Evolutionary conservation across 2,113 vertebrate species (phyloP).

Genomic region (Gavia stellata): DNA sequence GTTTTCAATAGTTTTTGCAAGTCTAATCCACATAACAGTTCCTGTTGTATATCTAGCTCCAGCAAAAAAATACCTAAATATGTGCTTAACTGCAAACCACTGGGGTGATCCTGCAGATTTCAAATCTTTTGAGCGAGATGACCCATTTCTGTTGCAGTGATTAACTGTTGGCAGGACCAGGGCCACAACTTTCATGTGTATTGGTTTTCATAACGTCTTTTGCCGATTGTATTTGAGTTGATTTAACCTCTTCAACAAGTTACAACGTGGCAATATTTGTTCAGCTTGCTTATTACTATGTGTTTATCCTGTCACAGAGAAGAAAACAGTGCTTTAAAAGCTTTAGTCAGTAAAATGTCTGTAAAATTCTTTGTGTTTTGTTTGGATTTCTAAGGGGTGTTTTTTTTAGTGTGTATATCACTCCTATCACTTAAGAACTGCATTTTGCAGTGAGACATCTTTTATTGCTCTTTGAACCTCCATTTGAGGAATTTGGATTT

Average conservation of each 20-base stretch:
- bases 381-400: background rate
- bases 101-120: background rate
- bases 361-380: background rate
- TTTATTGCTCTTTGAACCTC: background rate
- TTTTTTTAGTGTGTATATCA: background rate
- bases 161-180: background rate
- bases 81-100: background rate
- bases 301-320: background rate
- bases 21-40: background rate
- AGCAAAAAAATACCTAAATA: background rate
- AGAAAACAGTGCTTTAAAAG: background rate
- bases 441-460: background rate
- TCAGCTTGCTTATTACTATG: background rate
- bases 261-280: background rate
- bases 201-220: background rate
- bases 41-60: background rate
- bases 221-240: background rate
- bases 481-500: background rate
- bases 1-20: background rate
- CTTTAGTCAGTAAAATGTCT: background rate
- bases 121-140: background rate
- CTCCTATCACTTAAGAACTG: background rate
- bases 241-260: background rate
- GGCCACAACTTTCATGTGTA: background rate
- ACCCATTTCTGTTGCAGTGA: background rate